Conservation (phyloP, 35 echinoderm and acorn worm species). For the Apostichopus californicus region DNA sequence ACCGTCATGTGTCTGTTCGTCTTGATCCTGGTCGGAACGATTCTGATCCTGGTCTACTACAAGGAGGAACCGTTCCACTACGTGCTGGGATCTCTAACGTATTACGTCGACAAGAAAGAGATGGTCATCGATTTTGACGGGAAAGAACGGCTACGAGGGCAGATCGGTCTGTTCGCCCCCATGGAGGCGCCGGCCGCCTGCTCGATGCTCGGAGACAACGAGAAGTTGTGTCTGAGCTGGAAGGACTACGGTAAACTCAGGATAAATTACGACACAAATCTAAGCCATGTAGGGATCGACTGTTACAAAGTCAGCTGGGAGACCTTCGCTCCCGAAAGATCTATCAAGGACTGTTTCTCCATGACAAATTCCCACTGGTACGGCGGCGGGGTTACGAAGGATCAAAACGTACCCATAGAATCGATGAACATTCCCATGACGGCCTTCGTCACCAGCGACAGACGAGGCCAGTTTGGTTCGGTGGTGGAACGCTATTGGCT, state of each 20-base stretch:
- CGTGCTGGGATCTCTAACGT: conserved; percentile 24
- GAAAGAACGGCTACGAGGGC: conserved; percentile 1
- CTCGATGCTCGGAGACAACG: background rate
- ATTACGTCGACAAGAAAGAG: conserved; percentile 34
- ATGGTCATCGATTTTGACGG: conserved; percentile 27
- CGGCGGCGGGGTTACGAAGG: conserved; percentile 46
- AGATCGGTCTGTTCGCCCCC: conserved; percentile 30
- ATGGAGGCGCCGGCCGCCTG: conserved; percentile 4
- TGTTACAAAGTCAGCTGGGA: conserved; percentile 54
- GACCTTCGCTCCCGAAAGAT: background rate
- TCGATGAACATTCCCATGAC: conserved; percentile 27
- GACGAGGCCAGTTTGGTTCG: conserved; percentile 37
- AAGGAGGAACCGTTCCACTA: conserved; percentile 52
- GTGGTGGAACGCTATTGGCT: conserved; percentile 59
- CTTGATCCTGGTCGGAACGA: conserved; percentile 44
- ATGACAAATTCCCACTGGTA: conserved; percentile 60
- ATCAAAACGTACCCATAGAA: conserved; percentile 55
- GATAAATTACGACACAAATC: background rate
- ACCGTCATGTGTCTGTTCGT: conserved; percentile 54
- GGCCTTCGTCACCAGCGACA: conserved; percentile 55
- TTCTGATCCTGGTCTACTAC: conserved; percentile 46
- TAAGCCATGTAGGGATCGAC: conserved; percentile 4
- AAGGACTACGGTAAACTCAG: conserved; percentile 35
- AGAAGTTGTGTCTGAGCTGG: conserved; percentile 49
- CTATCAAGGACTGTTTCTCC: conserved; percentile 63